Conservation (phyloP, 2,888 invertebrate genomes). For the Petrophora chlorosata region DNA sequence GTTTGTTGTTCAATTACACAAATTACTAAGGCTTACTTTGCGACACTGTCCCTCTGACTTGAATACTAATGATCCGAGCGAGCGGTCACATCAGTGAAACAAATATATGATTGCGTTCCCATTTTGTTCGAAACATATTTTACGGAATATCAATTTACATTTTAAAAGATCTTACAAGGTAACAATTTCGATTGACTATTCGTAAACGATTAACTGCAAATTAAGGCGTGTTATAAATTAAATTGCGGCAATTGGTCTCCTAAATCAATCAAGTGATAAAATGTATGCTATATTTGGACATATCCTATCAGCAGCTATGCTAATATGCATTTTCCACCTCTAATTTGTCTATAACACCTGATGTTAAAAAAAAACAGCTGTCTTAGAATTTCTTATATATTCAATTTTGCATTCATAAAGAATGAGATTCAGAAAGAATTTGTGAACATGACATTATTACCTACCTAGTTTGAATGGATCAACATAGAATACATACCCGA, state of each 20-base stretch:
- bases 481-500: no score
- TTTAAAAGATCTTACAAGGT: neutral
- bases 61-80: constrained; percentile 31
- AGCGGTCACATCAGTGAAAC: constrained; percentile 12
- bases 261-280: constrained; percentile 8
- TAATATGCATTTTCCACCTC: neutral
- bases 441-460: no score
- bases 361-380: neutral
- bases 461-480: no score
- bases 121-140: neutral
- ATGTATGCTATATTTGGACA: neutral
- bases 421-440: no score
- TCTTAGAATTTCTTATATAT: no score
- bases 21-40: constrained; percentile 33
- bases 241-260: neutral
- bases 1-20: constrained; percentile 35
- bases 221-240: constrained; percentile 1
- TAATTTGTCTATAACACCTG: neutral
- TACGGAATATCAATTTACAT: neutral
- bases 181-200: neutral
- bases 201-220: neutral
- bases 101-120: neutral
- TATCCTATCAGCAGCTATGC: neutral
- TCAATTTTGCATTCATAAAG: no score
- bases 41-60: constrained; percentile 17